These are phyloP conservation scores for Bombus balteatus DNA, from an alignment of 1,140 invertebrate species.

Conservation along the genomic window DNA sequence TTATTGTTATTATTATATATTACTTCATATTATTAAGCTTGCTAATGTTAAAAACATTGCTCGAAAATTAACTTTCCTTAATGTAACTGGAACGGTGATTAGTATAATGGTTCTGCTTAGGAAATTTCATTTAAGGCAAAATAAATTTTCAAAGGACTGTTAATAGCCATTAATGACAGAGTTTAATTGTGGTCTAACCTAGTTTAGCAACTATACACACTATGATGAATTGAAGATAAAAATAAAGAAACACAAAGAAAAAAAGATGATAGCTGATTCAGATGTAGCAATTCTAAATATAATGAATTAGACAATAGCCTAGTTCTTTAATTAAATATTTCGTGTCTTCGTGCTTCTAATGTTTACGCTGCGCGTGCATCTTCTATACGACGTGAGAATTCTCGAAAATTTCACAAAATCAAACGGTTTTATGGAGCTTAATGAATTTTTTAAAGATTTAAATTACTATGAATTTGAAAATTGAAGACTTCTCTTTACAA, in stretches of 20 bases:
- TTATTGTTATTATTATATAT: too few relatives aligned
- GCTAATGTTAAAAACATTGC: too few relatives aligned
- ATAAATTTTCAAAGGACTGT: background rate
- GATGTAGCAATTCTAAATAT: background rate
- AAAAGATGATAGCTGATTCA: background rate
- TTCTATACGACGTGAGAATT: too few relatives aligned
- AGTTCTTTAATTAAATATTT: background rate
- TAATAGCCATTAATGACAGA: background rate
- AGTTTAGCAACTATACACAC: background rate
- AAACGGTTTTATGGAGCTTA: too few relatives aligned
- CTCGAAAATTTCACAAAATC: too few relatives aligned
- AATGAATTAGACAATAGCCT: background rate
- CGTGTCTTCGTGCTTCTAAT: background rate
- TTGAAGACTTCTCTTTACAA: too few relatives aligned
- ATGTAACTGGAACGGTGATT: background rate
- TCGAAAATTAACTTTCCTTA: background rate
- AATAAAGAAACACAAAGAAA: background rate
- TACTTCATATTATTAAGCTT: too few relatives aligned
- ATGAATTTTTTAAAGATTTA: too few relatives aligned
- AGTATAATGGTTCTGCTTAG: background rate
- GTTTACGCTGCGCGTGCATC: too few relatives aligned
- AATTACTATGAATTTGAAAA: too few relatives aligned
- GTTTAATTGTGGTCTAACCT: background rate
- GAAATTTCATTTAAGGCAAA: background rate
- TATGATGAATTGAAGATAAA: background rate